These are phyloP conservation scores for Thaumatotibia leucotreta DNA, from an alignment of 1,140 invertebrate genomes.

Conservation along the genomic window DNA sequence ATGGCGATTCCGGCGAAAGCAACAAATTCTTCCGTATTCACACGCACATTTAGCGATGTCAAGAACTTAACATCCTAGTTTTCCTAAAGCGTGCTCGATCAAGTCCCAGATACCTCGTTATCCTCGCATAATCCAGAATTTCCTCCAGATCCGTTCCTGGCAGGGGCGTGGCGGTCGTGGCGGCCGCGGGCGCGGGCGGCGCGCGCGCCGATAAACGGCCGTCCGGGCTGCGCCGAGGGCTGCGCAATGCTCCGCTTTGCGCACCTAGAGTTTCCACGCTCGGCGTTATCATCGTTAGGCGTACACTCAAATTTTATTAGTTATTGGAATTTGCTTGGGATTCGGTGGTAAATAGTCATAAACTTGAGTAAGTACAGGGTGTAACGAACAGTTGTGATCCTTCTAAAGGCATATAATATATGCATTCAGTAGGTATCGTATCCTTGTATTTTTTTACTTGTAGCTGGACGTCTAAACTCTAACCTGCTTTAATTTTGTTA, in stretches of 20 bases:
- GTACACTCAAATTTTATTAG: background rate
- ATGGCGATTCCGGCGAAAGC: too few species aligned
- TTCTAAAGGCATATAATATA: too few species aligned
- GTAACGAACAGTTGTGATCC: too few species aligned
- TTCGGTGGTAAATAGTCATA: too few species aligned
- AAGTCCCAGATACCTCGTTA: background rate
- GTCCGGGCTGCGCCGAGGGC: constrained; percentile 33
- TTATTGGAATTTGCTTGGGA: too few species aligned
- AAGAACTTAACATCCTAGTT: background rate
- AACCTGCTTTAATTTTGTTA: too few species aligned
- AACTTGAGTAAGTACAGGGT: too few species aligned
- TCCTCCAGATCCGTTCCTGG: constrained; percentile 34
- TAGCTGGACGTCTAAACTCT: too few species aligned
- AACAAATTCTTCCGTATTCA: too few species aligned
- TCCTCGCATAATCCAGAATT: constrained; percentile 13
- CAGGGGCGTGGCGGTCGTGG: constrained; percentile 42
- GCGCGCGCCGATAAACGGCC: constrained; percentile 37
- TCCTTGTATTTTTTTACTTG: too few species aligned
- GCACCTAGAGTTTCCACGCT: constrained; percentile 24
- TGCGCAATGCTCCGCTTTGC: constrained; percentile 43
- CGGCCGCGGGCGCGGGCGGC: constrained; percentile 29
- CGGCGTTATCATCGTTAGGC: background rate
- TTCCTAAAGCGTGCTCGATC: background rate
- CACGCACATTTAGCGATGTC: too few species aligned
- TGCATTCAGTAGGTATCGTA: too few species aligned